Conservation (phyloP, 1,140 invertebrate genomes). For the Diploscapter pachys region DNA sequence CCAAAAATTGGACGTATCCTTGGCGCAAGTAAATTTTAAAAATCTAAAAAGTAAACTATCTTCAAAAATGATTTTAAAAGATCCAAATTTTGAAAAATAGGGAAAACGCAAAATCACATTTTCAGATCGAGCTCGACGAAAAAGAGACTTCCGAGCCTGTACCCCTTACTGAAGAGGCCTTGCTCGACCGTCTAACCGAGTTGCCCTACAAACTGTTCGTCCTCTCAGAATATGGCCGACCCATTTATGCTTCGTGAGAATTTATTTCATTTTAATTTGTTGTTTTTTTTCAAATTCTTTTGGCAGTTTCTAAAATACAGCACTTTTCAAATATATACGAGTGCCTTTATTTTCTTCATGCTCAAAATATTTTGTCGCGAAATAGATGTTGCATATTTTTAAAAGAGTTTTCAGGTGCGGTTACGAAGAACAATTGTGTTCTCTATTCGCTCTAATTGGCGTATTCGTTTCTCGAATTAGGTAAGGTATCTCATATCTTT, state of each 20-base stretch:
- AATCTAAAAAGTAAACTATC: too few relatives aligned
- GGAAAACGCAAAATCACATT: too few relatives aligned
- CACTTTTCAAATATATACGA: too few relatives aligned
- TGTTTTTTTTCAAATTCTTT: not conserved
- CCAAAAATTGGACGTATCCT: too few relatives aligned
- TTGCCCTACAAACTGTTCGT: conserved; percentile 27
- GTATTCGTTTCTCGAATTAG: conserved; percentile 21
- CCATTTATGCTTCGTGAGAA: conserved; percentile 32
- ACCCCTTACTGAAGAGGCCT: conserved; percentile 10
- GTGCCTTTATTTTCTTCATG: too few relatives aligned
- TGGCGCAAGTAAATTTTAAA: too few relatives aligned
- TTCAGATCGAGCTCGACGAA: conserved; percentile 9
- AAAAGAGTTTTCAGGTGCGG: conserved; percentile 6
- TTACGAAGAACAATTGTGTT: conserved; percentile 28
- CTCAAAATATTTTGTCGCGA: not conserved
- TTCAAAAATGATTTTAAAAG: too few relatives aligned
- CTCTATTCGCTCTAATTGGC: conserved; percentile 31
- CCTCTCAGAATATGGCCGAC: conserved; percentile 28
- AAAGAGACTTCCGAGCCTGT: conserved; percentile 14
- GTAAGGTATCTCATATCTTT: conserved; percentile 15
- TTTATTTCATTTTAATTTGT: not conserved
- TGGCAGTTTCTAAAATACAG: not conserved
- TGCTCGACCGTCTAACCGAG: conserved; percentile 21
- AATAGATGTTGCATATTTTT: not conserved
- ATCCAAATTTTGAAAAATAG: too few relatives aligned